A percentile compares a stretch with the other conserved stretches of the same genome.
These are phyloP conservation scores for Anarhynchus alexandrinus DNA, from an alignment of 2,113 vertebrate species.

Conservation along the genomic window DNA sequence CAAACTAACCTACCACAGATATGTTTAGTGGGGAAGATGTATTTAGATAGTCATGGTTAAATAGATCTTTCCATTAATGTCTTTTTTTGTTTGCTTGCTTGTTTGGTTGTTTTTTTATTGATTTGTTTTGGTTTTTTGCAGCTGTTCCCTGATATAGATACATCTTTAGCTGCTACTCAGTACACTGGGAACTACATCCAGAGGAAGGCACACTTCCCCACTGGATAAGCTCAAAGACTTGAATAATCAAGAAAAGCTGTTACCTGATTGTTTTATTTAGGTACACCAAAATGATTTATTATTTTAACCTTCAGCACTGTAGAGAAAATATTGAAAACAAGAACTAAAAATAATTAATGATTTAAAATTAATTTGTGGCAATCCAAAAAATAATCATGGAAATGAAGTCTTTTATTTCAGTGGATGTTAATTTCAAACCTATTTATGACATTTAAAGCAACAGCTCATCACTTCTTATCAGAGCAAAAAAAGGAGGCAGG, in stretches of 20 bases:
- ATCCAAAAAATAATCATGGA: neutral
- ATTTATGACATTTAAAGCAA: neutral
- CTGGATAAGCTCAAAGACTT: neutral
- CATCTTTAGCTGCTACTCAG: neutral
- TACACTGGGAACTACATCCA: neutral
- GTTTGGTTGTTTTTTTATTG: neutral
- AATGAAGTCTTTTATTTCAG: neutral
- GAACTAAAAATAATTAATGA: neutral
- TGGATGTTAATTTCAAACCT: neutral
- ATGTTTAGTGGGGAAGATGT: accelerated
- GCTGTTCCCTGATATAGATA: neutral
- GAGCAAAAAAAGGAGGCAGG: neutral
- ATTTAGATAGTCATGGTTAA: neutral
- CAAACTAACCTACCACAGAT: neutral
- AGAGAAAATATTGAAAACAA: neutral
- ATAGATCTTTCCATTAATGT: neutral
- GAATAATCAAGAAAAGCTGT: neutral
- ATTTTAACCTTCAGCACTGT: neutral
- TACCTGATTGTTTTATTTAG: neutral
- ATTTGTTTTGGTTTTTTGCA: neutral
- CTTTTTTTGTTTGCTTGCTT: neutral
- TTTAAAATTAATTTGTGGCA: neutral
- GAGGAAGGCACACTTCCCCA: neutral
- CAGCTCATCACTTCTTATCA: neutral
- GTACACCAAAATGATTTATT: neutral